Percentiles rank a stretch among this genome's conserved stretches.
Evolutionary conservation across 1,140 invertebrate genomes (phyloP).

Genomic region (Thaumetopoea pityocampa): DNA sequence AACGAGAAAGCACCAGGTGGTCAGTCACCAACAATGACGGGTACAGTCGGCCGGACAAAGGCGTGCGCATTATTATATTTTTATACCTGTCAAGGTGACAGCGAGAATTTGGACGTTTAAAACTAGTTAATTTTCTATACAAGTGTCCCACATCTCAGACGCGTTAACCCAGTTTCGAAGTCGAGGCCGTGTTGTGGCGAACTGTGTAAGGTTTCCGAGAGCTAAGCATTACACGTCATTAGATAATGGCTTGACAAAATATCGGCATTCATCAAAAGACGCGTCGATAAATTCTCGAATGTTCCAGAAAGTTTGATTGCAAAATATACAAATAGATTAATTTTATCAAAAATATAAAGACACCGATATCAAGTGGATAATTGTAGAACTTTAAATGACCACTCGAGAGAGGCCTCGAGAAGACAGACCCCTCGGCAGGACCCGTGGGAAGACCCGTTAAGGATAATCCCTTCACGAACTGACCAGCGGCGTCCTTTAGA

Average conservation of each 20-base stretch:
- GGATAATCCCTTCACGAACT: constrained; percentile 12
- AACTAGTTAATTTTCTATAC: constrained; percentile 41
- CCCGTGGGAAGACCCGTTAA: constrained; percentile 23
- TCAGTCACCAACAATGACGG: constrained; percentile 5
- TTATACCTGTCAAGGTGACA: constrained; percentile 37
- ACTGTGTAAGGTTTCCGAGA: constrained; percentile 29
- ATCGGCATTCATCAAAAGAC: constrained; percentile 3
- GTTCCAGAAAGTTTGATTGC: not conserved
- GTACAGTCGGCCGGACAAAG: constrained; percentile 8
- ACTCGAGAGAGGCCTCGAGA: constrained; percentile 32
- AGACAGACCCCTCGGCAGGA: constrained; percentile 12
- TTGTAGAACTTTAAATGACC: constrained; percentile 24
- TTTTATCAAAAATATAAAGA: no score
- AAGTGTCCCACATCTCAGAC: constrained; percentile 48
- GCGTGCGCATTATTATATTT: constrained; percentile 15
- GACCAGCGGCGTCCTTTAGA: constrained; percentile 12
- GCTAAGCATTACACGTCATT: constrained; percentile 7
- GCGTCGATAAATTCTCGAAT: not conserved
- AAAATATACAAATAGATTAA: constrained; percentile 6
- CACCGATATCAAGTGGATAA: constrained; percentile 10
- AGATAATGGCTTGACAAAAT: constrained; percentile 12
- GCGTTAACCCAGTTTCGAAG: constrained; percentile 63
- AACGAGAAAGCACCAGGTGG: constrained; percentile 12
- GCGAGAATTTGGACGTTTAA: constrained; percentile 13
- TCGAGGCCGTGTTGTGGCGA: constrained; percentile 40